A percentile compares a stretch with the other conserved stretches of the same genome.
Conservation (phyloP, 2,797 vertebrate genomes). For the Cottoperca gobio region DNA sequence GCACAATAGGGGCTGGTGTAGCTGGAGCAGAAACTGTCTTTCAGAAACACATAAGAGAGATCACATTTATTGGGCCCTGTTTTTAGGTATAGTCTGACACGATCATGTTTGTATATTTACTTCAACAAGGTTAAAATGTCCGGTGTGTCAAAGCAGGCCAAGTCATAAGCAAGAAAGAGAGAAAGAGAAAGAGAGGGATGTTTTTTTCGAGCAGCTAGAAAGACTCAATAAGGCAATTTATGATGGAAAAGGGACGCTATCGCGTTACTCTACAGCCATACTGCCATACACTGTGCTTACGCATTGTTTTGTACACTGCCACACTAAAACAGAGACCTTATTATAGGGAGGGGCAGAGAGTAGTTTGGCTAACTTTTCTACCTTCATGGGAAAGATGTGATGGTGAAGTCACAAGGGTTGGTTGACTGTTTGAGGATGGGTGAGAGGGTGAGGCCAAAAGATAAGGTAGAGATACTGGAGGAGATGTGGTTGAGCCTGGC, state of each 20-base stretch:
- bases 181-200: conserved; percentile 6
- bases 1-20: conserved; percentile 63
- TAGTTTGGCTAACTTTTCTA: conserved; percentile 10
- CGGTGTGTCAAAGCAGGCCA: conserved; percentile 27
- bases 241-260: conserved; percentile 18
- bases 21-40: conserved; percentile 78
- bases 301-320: neutral
- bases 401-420: conserved; percentile 4
- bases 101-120: conserved; percentile 9
- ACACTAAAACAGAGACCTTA: conserved; percentile 1
- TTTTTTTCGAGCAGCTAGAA: conserved; percentile 9
- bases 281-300: neutral
- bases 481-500: conserved; percentile 32
- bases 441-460: conserved; percentile 23
- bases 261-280: conserved; percentile 14
- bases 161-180: neutral
- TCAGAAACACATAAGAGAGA: conserved; percentile 49
- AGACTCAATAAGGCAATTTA: conserved; percentile 14
- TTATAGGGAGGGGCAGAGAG: conserved; percentile 45
- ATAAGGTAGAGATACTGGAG: conserved; percentile 25
- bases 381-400: conserved; percentile 6
- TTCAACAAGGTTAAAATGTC: conserved; percentile 22
- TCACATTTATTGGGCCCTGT: neutral
- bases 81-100: conserved; percentile 4
- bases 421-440: conserved; percentile 28